Evolutionary conservation across 2,888 invertebrate genomes (phyloP).

Genomic region (Lamellibrachia satsuma): DNA sequence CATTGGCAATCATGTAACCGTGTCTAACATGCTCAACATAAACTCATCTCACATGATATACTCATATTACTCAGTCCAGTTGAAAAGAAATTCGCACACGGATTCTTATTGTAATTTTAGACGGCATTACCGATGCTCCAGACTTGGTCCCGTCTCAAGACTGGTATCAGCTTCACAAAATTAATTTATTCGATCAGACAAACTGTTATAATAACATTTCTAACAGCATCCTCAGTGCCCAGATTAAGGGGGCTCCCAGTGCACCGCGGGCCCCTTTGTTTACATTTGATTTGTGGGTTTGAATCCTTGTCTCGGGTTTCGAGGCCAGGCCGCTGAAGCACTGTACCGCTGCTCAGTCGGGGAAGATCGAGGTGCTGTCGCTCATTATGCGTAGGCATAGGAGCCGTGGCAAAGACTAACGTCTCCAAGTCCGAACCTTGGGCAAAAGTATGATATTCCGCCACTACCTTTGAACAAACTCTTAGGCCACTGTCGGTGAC

Average conservation of each 20-base stretch:
- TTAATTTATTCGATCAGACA: not conserved
- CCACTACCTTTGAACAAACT: too few relatives aligned
- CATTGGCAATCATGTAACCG: not conserved
- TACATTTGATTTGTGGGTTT: not conserved
- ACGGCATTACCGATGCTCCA: not conserved
- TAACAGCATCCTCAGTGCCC: not conserved
- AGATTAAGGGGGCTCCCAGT: not conserved
- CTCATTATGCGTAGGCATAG: not conserved
- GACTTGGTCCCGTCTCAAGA: not conserved
- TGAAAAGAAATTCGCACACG: not conserved
- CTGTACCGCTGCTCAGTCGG: not conserved
- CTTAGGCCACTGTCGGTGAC: not conserved
- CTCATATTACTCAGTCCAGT: not conserved
- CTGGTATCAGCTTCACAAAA: not conserved
- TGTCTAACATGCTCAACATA: too few relatives aligned
- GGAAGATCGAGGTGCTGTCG: not conserved
- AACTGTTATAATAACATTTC: not conserved
- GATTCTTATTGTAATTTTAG: not conserved
- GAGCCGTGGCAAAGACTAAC: not conserved
- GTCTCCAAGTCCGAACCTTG: not conserved
- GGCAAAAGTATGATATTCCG: not conserved
- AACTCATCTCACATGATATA: not conserved
- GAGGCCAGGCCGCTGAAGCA: not conserved
- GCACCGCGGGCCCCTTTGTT: not conserved
- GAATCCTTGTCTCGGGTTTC: not conserved